Percentiles rank a stretch among this genome's conserved stretches.
phyloP scores from a whole-genome alignment of 2,113 vertebrate species.

The Baryphthengus martii region DNA sequence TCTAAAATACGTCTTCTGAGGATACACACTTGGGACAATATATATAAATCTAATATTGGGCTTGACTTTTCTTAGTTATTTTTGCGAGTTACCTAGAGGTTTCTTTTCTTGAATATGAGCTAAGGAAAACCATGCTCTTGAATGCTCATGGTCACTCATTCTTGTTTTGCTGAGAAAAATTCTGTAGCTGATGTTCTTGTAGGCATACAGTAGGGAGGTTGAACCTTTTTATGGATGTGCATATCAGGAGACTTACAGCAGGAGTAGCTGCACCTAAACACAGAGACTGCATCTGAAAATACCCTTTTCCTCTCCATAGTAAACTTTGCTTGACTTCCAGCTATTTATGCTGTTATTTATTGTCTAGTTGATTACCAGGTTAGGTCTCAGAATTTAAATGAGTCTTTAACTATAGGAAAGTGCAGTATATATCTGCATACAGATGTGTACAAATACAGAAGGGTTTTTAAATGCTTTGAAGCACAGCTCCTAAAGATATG shows the following conservation, averaged over 20 bases:
- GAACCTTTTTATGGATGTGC: not conserved
- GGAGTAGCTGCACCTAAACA: not conserved
- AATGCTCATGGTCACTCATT: not conserved
- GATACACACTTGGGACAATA: not conserved
- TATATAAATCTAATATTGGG: not conserved
- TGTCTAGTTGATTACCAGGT: not conserved
- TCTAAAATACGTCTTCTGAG: not conserved
- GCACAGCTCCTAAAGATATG: not conserved
- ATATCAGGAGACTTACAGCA: not conserved
- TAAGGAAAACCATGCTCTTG: not conserved
- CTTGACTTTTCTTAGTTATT: not conserved
- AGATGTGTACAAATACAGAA: not conserved
- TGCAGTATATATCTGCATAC: not conserved
- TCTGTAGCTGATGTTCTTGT: not conserved
- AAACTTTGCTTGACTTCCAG: not conserved
- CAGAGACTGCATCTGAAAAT: not conserved
- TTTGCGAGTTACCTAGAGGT: not conserved
- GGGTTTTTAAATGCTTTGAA: not conserved
- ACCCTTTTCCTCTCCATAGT: rapidly evolving
- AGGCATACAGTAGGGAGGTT: not conserved
- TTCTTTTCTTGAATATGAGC: not conserved
- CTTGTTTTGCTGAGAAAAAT: not conserved
- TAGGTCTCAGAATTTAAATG: not conserved
- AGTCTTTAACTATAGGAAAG: not conserved
- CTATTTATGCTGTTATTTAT: no score